Base-by-base conservation (phyloP, 2,113 vertebrate genomes). In the Pygathrix nemaeus region DNA sequence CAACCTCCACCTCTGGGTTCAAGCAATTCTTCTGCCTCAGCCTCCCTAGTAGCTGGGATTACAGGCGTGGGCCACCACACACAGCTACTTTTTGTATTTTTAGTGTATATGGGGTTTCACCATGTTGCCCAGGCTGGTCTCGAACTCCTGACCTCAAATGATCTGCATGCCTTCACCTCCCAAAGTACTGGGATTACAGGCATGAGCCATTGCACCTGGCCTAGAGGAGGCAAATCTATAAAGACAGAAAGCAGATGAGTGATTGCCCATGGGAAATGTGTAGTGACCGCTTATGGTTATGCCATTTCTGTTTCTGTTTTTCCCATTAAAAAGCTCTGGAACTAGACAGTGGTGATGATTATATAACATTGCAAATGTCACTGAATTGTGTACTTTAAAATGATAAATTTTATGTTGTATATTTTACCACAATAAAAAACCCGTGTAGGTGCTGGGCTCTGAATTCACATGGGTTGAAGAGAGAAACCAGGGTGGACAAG, bases 61-160 rank as follows among this genome's bases (percentile, higher is more conserved):
- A 32, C 12, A 14, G 27, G 27, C 2, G 0, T 2, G 2, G 61
- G 61, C 27, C 13, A 30, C 27, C 61, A 64, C 2, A 0, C 30
- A 27, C 11, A 12, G 61, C 27, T 64, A 64, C 32, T 64, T 32
- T 64, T 64, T 64, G 5, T 64, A 64, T 32, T 32, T 64, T 64
- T 64, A 64, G 27, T 32, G 5, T 64, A 64, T 64, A 30, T 2
- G 5, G 61, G 61, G 30, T 64, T 64, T 64, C 61, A 64, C 12
- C 61, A 64, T 64, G 27, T 64, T 64, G 61, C 27, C 61, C 12
- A 64, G 61, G 61, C 27, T 64, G 5, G 61, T 64, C 61, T 64
- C 1, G 1, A 64, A 64, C 27, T 14, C 12, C 61, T 64, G 61
- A 64, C 27, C 61, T 32, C 30, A 64, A 64, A 13, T 32, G 61